Base-by-base conservation (phyloP, 2,888 invertebrate genomes). In the Eilema caniola region DNA sequence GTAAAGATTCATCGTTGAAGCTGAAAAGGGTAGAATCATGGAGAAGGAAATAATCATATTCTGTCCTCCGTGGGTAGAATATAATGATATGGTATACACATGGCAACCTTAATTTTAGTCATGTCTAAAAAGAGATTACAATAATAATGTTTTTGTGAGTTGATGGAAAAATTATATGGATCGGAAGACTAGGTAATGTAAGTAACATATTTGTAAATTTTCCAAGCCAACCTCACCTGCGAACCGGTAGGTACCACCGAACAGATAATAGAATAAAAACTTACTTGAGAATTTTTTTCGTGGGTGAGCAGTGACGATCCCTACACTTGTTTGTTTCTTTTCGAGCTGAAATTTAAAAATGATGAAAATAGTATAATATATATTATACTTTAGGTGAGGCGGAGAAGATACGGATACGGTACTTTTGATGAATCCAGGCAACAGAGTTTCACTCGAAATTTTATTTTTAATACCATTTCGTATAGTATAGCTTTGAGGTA, bases 231-330 rank as follows among this genome's bases (percentile, higher is more conserved):
- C 33, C 12, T 37, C 12, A 11, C 12, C 12, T 37, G 33, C 8
- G 33, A 33, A 33, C 33, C 33, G 33, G 28, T 28, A n/a, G n/a
- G n/a, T n/a, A n/a, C n/a, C n/a, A n/a, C n/a, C 5, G 28, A 4
- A 41, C 16, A 16, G 41, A 3, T 16, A 3, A 0, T 41, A 0
- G 3, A 16, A 31, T 25, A n/a, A 24, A 28, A 28, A 75, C 84
- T 83, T 31, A 83, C 84, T 60, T 63, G 53, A 83, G 66, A 41
- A 78, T 63, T 16, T 47, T 59, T 16, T 59, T 24, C 57, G 57
- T 59, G 25, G 71, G 72, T 57, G 63, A 67, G 57, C 25, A 59
- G n/a, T 63, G 69, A 11, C 28, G 62, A 62, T 16, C 59, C 10
- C 66, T 41, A 33, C 57, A 24, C 7, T 61, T 37, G 57, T 69